Conservation (phyloP, 35 echinoderm and acorn worm species). For the Stichopus chloronotus region DNA sequence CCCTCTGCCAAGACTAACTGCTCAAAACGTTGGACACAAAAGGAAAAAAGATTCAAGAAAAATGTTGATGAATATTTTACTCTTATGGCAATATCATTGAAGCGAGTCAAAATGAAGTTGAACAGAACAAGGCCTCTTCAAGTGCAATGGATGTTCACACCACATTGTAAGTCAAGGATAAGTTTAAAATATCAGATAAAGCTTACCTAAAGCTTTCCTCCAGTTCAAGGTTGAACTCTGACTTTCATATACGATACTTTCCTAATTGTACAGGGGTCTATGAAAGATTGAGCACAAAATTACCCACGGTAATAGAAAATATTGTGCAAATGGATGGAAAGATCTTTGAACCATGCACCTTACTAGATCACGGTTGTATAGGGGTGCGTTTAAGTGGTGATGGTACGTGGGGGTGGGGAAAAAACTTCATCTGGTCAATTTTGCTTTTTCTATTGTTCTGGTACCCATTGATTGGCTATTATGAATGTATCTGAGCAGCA, state of each 20-base stretch:
- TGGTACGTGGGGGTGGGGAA: constrained; percentile 20
- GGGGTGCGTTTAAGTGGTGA: constrained; percentile 1
- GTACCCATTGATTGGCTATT: constrained; percentile 10
- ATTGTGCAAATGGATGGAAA: not conserved
- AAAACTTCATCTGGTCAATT: not conserved
- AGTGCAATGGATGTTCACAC: not conserved
- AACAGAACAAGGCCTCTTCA: not conserved
- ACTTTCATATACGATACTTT: not conserved
- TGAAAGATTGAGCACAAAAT: not conserved
- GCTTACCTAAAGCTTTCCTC: not conserved
- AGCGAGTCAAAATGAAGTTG: not conserved
- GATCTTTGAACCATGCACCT: not conserved
- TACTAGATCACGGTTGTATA: not conserved
- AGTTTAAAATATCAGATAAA: constrained; percentile 9
- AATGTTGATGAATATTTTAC: constrained; percentile 16
- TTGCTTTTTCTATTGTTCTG: not conserved
- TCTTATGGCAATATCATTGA: not conserved
- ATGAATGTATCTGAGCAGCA: not conserved
- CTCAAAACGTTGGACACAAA: constrained; percentile 12
- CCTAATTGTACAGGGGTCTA: not conserved
- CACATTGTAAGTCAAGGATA: not conserved
- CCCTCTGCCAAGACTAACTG: not conserved
- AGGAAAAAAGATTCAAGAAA: not conserved
- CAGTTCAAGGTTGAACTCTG: not conserved
- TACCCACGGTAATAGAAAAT: not conserved